Base-by-base conservation (phyloP, 1,140 invertebrate species). In the Brachionus asplanchnoidis region DNA sequence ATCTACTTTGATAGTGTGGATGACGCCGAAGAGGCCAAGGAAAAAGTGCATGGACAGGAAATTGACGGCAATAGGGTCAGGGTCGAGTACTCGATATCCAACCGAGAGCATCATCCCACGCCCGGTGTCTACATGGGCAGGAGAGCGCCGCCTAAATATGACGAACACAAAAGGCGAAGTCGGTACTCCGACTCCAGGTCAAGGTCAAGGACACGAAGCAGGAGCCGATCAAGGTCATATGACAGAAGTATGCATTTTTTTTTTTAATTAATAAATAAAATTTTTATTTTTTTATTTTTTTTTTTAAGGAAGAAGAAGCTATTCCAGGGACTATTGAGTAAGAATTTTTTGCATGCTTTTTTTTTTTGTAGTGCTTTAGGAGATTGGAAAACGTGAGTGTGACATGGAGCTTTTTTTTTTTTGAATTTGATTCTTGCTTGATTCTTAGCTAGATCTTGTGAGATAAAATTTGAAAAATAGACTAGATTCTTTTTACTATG, bases 71-170 rank as follows among this genome's bases (percentile, higher is more conserved):
- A 95, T 56, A 92, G 93, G 87, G 97, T 99, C 86, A 91, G 97
- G 86, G 96, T 99, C 17, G 97, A 98, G 89, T 99, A 93, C 91
- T 98, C 96, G 0, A 97, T 99, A 68, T 99, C 97, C n/a, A 93
- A 97, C 89, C 91, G 96, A 84, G 95, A 96, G 23, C 97, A 99
- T 88, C 97, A 96, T 2, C 97, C 97, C 8, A 99, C 97, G 14
- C 97, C 97, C 44, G 97, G 97, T 73, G 94, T 98, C 86, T 99
- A 99, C 87, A 96, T 98, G 93, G 97, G 97, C 56, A 95, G 95
- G 90, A 80, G 56, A 65, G 44, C 40, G 8, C 73, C 73, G 12
- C 73, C 73, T 2, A 77, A 50, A 6, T 26, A 50, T 28, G 40
- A 77, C 26, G 73, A 77, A 1, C n/a, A 40, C 20, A 77, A 50